Conservation (phyloP, 2,888 invertebrate species). For the Polydrusus tereticollis region DNA sequence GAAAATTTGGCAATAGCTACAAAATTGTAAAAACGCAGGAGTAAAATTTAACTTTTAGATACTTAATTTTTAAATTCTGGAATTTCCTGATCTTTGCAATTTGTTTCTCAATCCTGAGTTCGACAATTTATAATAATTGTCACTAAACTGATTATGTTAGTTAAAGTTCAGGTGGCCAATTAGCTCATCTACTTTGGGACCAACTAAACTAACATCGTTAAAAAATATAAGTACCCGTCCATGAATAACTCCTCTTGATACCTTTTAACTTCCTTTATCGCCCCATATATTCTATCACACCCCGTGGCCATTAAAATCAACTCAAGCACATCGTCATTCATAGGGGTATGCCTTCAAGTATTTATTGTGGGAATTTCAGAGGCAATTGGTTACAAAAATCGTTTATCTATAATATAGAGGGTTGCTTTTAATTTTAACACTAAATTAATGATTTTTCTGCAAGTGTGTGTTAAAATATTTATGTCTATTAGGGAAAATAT, state of each 20-base stretch:
- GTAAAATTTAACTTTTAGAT: too few species aligned
- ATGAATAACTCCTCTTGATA: constrained; percentile 11
- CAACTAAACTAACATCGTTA: too few species aligned
- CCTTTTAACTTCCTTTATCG: constrained; percentile 27
- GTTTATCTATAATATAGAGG: background rate
- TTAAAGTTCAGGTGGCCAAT: too few species aligned
- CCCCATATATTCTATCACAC: constrained; percentile 29
- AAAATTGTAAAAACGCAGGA: too few species aligned
- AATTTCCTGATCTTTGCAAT: too few species aligned
- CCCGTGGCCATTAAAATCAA: constrained; percentile 31
- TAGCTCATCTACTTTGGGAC: too few species aligned
- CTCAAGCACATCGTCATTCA: constrained; percentile 21
- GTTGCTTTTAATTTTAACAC: background rate
- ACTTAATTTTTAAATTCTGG: too few species aligned
- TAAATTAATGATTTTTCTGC: background rate
- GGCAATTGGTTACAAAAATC: constrained; percentile 20
- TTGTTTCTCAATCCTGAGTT: too few species aligned
- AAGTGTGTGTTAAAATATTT: background rate
- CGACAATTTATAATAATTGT: too few species aligned
- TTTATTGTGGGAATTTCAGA: constrained; percentile 22
- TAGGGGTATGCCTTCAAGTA: constrained; percentile 21
- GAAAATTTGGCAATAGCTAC: too few species aligned
- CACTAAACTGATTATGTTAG: too few species aligned
- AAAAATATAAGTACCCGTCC: background rate
- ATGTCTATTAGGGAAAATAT: too few species aligned